These are phyloP conservation scores for Drosophila bunnanda DNA, from an alignment of 2,888 invertebrate genomes.

Conservation along the genomic window DNA sequence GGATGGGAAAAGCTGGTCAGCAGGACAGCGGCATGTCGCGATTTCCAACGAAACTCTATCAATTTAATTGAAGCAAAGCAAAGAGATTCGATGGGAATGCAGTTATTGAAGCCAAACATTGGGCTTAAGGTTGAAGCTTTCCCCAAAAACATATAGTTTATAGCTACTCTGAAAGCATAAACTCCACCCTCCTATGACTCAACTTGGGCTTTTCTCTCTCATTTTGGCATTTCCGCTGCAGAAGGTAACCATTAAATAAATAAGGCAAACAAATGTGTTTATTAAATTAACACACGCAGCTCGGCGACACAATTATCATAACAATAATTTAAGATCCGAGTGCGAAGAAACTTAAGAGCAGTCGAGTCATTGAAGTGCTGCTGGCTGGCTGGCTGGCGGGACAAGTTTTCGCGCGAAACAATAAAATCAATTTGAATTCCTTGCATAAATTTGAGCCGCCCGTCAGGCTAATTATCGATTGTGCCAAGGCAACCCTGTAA, in stretches of 20 bases:
- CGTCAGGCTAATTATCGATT: conserved; percentile 73
- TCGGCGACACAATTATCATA: conserved; percentile 69
- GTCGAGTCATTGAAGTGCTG: conserved; percentile 34
- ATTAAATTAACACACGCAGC: conserved; percentile 71
- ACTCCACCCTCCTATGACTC: conserved; percentile 46
- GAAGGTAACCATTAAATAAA: conserved; percentile 59
- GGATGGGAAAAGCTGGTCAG: conserved; percentile 41
- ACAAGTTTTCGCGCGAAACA: conserved; percentile 75
- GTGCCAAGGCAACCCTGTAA: conserved; percentile 46
- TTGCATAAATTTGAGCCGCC: conserved; percentile 74
- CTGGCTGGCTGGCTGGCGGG: conserved; percentile 16
- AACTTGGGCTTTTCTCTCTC: conserved; percentile 11
- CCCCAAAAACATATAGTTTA: background rate
- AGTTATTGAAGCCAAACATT: background rate
- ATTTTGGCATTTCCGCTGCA: conserved; percentile 62
- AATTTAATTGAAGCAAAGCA: conserved; percentile 53
- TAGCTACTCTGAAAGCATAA: background rate
- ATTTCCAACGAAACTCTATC: conserved; percentile 61
- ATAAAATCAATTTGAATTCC: conserved; percentile 80
- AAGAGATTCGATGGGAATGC: conserved; percentile 1
- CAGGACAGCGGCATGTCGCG: conserved; percentile 31
- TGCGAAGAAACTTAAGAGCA: conserved; percentile 41
- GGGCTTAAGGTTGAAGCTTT: background rate
- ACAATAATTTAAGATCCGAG: conserved; percentile 73
- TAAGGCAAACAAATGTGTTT: conserved; percentile 69